These are phyloP conservation scores for Cantharis lateralis DNA, from an alignment of 2,888 invertebrate species.

Conservation along the genomic window DNA sequence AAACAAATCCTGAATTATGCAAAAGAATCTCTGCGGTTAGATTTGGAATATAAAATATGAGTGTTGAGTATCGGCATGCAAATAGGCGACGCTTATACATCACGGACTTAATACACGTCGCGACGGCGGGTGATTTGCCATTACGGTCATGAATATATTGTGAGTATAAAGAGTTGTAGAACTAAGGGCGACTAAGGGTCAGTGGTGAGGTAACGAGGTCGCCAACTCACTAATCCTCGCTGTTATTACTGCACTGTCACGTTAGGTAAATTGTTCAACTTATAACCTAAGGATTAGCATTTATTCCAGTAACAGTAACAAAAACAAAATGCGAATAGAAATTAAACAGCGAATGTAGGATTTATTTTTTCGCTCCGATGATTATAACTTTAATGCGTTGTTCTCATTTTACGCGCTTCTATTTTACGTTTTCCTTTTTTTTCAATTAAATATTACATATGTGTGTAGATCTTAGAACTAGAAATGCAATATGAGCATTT, in stretches of 20 bases:
- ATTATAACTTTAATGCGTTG: neutral
- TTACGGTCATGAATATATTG: slow-evolving; percentile 37
- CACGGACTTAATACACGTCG: slow-evolving; percentile 44
- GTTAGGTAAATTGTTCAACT: slow-evolving; percentile 26
- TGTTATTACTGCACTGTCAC: slow-evolving; percentile 27
- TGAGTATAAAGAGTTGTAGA: neutral
- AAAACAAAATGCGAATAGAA: slow-evolving; percentile 24
- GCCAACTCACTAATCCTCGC: slow-evolving; percentile 30
- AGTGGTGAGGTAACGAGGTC: slow-evolving; percentile 37
- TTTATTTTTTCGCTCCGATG: neutral
- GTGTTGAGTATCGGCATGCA: slow-evolving; percentile 39
- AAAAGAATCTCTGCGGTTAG: slow-evolving; percentile 6
- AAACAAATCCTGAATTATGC: slow-evolving; percentile 13
- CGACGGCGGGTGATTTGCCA: slow-evolving; percentile 40
- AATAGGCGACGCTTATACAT: slow-evolving; percentile 42
- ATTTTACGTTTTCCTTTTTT: too few relatives aligned
- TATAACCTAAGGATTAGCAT: slow-evolving; percentile 30
- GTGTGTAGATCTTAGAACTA: too few relatives aligned
- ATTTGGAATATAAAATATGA: slow-evolving; percentile 6
- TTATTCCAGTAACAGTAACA: slow-evolving; percentile 23
- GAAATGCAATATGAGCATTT: too few relatives aligned
- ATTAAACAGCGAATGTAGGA: slow-evolving; percentile 20
- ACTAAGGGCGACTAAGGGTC: slow-evolving; percentile 35
- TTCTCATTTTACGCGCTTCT: neutral
- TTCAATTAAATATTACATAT: too few relatives aligned